Percentiles rank a stretch among this genome's conserved stretches.
These are phyloP conservation scores for Euplexia lucipara DNA, from an alignment of 2,888 invertebrate species.

Conservation along the genomic window DNA sequence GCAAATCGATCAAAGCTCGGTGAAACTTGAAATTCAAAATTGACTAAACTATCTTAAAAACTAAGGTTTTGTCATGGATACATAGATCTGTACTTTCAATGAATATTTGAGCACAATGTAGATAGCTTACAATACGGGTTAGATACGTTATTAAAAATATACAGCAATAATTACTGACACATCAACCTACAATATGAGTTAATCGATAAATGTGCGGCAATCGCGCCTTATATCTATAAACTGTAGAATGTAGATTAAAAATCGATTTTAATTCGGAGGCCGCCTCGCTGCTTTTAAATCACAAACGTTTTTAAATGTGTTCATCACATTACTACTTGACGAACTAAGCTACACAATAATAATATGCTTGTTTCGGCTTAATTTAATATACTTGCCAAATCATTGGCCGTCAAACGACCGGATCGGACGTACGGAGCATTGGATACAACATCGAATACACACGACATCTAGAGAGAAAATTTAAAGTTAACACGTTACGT, in stretches of 20 bases:
- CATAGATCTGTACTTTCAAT: conserved; percentile 64
- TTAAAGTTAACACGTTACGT: conserved; percentile 13
- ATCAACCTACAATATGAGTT: conserved; percentile 29
- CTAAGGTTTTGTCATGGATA: conserved; percentile 72
- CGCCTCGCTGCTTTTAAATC: conserved; percentile 31
- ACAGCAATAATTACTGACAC: conserved; percentile 35
- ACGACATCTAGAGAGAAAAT: conserved; percentile 22
- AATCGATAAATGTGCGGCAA: conserved; percentile 51
- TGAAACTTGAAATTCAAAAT: conserved; percentile 49
- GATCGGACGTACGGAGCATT: background rate
- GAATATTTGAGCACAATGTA: conserved; percentile 71
- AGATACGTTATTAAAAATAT: conserved; percentile 43
- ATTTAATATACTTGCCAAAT: conserved; percentile 10
- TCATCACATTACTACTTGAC: conserved; percentile 9
- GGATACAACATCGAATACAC: conserved; percentile 5
- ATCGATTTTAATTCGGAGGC: conserved; percentile 35
- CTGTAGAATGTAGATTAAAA: conserved; percentile 37
- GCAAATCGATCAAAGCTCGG: background rate
- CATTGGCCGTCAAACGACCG: conserved; percentile 39
- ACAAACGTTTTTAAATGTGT: conserved; percentile 23
- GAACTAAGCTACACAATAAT: conserved; percentile 7
- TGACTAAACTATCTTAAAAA: conserved; percentile 58
- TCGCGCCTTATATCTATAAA: conserved; percentile 41
- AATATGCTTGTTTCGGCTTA: background rate
- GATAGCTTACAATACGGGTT: conserved; percentile 58